Percentiles rank a stretch among this genome's conserved stretches.
These are phyloP conservation scores for Stegodyphus dumicola DNA, from an alignment of 1,140 invertebrate species.

Conservation along the genomic window DNA sequence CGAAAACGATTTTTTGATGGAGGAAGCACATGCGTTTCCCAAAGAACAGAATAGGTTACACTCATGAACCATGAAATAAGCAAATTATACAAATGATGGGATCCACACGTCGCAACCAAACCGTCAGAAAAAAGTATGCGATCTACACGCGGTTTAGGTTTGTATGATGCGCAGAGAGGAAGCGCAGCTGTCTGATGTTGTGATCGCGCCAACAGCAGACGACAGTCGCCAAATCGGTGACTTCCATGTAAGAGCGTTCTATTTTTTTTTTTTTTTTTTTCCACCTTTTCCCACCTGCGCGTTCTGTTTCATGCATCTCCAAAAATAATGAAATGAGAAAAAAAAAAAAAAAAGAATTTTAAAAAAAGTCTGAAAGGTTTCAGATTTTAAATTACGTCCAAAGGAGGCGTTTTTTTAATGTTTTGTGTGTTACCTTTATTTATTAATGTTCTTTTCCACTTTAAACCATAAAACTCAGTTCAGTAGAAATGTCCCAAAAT, in stretches of 20 bases:
- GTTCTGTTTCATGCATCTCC: neutral
- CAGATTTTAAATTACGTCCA: too few species aligned
- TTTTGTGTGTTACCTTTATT: too few species aligned
- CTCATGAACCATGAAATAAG: constrained; percentile 10
- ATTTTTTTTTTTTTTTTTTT: too few species aligned
- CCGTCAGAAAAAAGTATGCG: neutral
- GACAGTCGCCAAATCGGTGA: too few species aligned
- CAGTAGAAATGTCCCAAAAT: too few species aligned
- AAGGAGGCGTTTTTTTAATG: too few species aligned
- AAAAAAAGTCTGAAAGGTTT: too few species aligned
- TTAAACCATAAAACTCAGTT: too few species aligned
- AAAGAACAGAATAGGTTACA: neutral
- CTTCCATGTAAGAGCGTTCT: too few species aligned
- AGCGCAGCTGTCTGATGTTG: neutral
- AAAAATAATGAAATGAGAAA: neutral
- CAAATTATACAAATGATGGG: neutral
- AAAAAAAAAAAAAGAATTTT: neutral
- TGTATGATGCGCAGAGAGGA: constrained; percentile 16
- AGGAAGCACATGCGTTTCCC: neutral
- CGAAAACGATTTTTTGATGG: too few species aligned
- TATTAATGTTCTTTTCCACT: too few species aligned
- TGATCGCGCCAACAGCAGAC: neutral
- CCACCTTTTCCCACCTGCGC: too few species aligned
- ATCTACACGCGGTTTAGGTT: constrained; percentile 46
- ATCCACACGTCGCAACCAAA: constrained; percentile 20